Conservation (phyloP, 2,888 invertebrate genomes). For the Aphodius sticticus region DNA sequence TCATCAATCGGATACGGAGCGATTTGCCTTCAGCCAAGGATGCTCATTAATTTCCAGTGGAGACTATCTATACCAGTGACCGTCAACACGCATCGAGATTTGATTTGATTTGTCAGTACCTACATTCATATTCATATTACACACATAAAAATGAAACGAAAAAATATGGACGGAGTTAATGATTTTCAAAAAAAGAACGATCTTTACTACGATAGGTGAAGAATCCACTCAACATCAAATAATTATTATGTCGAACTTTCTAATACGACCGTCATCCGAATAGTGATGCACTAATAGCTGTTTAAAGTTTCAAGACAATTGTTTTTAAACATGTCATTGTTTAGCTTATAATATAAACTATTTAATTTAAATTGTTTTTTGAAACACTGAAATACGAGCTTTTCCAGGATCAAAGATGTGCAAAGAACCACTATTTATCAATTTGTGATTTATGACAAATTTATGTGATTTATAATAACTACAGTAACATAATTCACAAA, state of each 20-base stretch:
- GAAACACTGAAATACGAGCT: no score
- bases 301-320: no score
- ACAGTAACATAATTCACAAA: not conserved
- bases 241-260: no score
- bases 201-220: no score
- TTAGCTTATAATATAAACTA: no score
- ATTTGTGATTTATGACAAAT: no score
- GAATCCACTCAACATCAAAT: no score
- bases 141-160: not conserved
- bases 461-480: not conserved
- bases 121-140: not conserved
- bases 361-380: no score
- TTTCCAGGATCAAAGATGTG: not conserved
- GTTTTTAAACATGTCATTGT: no score
- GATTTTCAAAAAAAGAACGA: not conserved
- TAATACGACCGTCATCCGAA: no score
- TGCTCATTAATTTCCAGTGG: not conserved
- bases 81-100: not conserved
- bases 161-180: no score
- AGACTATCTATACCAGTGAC: not conserved
- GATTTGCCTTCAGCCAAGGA: slow-evolving; percentile 19
- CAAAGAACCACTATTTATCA: not conserved
- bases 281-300: no score
- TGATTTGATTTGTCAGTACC: not conserved
- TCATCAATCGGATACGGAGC: slow-evolving; percentile 19